Base-by-base conservation (phyloP, 2,888 invertebrate species). In the Stenodera caucasica region DNA sequence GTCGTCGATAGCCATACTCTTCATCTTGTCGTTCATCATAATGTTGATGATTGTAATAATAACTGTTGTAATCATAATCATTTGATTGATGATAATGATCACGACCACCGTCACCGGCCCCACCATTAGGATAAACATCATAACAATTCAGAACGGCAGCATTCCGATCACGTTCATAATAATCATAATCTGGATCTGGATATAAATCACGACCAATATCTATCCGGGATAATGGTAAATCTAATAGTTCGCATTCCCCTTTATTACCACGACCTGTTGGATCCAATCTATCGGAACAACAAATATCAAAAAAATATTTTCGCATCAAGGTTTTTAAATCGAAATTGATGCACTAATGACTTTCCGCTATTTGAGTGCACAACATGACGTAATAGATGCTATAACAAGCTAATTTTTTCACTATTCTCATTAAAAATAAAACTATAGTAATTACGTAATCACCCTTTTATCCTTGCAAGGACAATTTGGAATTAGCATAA, bases 211-310 rank as follows among this genome's bases (percentile, higher is more conserved):
- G 80, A 37, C 82, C 80, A 0, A 89, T 74, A 74, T 92, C 88
- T 77, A 92, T 85, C 30, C 87, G 85, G 66, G 87, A 83, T 51
- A 90, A 83, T 0, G 92, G 90, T 52, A 88, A 83, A 11, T 90
- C 88, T 68, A 90, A 86, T 57, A 92, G 80, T 78, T 92, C 92
- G 74, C 92, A 92, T 23, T 89, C 87, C 9, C 91, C 91, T 79
- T 88, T 88, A 0, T n/a, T n/a, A n/a, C 88, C 88, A 58, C 88
- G 84, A 67, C 88, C 89, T 0, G 85, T 83, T 0, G 86, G 85
- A 77, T 90, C 90, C 73, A 90, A 78, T 75, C 88, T 88, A 78
- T 62, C 81, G 74, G 2, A 30, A 18, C 14, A 15, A 37, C 37
- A 33, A 29, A 4, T 52, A 26, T 29, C 15, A 33, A 12, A 33